A percentile compares a stretch with the other conserved stretches of the same genome.
Conservation (phyloP, 2,888 invertebrate species). For the Sisyra nigra region DNA sequence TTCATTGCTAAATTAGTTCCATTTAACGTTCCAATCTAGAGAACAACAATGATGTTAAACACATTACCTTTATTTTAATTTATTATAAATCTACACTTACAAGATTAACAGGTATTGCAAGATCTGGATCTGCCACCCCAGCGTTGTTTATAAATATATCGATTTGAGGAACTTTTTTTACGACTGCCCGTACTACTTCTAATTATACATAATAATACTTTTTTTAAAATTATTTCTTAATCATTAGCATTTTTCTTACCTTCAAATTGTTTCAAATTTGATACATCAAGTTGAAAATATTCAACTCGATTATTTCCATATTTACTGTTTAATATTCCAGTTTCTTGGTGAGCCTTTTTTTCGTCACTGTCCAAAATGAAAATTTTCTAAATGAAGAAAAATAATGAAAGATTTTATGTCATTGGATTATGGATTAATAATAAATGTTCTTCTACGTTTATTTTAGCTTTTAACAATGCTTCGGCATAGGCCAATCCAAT, state of each 20-base stretch:
- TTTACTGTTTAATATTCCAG: background rate
- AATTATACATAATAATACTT: background rate
- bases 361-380: background rate
- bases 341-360: background rate
- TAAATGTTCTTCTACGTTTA: too few relatives aligned
- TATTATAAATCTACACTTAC: background rate
- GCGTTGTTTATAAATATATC: background rate
- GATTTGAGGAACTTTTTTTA: background rate
- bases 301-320: background rate
- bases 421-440: too few relatives aligned
- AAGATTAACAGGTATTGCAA: background rate
- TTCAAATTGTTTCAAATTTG: background rate
- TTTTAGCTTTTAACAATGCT: too few relatives aligned
- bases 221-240: background rate
- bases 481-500: too few relatives aligned
- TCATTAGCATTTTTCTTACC: background rate
- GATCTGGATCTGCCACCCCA: background rate
- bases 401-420: too few relatives aligned
- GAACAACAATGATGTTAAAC: background rate
- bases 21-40: background rate
- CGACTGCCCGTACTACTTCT: background rate
- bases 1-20: background rate
- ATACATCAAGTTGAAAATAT: background rate
- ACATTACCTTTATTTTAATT: background rate
- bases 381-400: background rate